phyloP scores from a whole-genome alignment of 2,888 invertebrate species.

The Thereva unica region DNA sequence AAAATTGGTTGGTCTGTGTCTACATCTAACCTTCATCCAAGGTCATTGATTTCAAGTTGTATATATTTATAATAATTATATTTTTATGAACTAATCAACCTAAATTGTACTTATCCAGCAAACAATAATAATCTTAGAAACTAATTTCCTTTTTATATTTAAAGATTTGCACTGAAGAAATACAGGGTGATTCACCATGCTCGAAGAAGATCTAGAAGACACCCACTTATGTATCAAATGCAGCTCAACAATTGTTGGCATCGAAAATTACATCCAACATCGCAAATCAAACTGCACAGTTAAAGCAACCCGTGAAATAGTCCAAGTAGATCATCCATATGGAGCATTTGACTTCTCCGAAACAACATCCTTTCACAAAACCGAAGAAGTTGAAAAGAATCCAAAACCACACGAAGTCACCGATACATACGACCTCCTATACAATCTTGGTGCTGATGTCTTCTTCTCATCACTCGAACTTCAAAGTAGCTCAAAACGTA shows the following conservation, averaged over 20 bases:
- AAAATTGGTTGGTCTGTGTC: too few relatives aligned
- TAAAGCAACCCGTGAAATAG: conserved; percentile 49
- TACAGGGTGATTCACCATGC: conserved; percentile 42
- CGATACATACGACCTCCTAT: conserved; percentile 60
- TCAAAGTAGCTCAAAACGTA: conserved; percentile 69
- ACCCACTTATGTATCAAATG: conserved; percentile 88
- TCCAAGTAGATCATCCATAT: conserved; percentile 48
- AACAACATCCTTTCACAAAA: conserved; percentile 37
- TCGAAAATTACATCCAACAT: conserved; percentile 86
- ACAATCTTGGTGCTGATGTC: conserved; percentile 76
- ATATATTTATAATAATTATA: too few relatives aligned
- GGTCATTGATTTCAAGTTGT: too few relatives aligned
- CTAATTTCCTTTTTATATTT: too few relatives aligned
- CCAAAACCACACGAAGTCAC: conserved; percentile 48
- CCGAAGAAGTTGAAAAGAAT: conserved; percentile 50
- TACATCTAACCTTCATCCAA: too few relatives aligned
- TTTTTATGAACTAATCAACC: too few relatives aligned
- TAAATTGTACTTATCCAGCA: too few relatives aligned
- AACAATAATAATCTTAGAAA: too few relatives aligned
- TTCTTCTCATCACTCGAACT: conserved; percentile 84
- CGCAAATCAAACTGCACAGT: conserved; percentile 70
- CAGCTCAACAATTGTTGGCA: conserved; percentile 76
- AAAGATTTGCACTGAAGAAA: too few relatives aligned
- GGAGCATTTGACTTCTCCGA: conserved; percentile 50
- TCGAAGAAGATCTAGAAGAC: conserved; percentile 74